Conservation (phyloP, 2,888 invertebrate species). For the Rhagophthalmus giganteus region DNA sequence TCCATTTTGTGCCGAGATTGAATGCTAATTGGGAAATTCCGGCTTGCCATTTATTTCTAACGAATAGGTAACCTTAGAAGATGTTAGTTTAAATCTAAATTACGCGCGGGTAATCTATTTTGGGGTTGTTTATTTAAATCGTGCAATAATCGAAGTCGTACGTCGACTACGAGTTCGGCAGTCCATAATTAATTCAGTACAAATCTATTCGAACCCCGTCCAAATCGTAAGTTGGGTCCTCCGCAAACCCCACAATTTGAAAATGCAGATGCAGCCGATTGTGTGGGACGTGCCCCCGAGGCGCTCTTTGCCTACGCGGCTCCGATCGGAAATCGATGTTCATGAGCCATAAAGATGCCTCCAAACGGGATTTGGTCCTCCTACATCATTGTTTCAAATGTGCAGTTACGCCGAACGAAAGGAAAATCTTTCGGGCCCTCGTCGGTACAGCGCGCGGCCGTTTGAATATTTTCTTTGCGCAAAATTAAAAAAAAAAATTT, state of each 20-base stretch:
- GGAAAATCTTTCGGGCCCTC: no score
- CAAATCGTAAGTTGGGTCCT: slow-evolving; percentile 4
- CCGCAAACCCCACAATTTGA: slow-evolving; percentile 22
- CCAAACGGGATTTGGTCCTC: slow-evolving; percentile 21
- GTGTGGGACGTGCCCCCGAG: slow-evolving; percentile 25
- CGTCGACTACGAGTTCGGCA: no score
- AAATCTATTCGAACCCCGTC: slow-evolving; percentile 6
- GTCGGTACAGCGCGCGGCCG: no score
- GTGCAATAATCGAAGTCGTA: no score
- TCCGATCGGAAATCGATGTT: slow-evolving; percentile 42
- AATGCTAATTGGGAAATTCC: not conserved
- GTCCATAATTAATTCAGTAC: slow-evolving; percentile 11
- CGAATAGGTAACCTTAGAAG: no score
- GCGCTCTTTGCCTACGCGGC: slow-evolving; percentile 31
- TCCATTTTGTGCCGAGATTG: no score
- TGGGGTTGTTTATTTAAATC: no score
- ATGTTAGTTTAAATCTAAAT: no score
- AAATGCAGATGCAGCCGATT: slow-evolving; percentile 33
- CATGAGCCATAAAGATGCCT: slow-evolving; percentile 38
- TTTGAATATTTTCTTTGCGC: no score
- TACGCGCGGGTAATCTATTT: no score
- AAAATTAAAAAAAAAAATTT: no score
- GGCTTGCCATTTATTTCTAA: not conserved
- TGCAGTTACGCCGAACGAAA: slow-evolving; percentile 31
- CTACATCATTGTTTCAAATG: slow-evolving; percentile 37